Conservation (phyloP, 1,140 invertebrate species). For the Cyphomyrmex costatus region DNA sequence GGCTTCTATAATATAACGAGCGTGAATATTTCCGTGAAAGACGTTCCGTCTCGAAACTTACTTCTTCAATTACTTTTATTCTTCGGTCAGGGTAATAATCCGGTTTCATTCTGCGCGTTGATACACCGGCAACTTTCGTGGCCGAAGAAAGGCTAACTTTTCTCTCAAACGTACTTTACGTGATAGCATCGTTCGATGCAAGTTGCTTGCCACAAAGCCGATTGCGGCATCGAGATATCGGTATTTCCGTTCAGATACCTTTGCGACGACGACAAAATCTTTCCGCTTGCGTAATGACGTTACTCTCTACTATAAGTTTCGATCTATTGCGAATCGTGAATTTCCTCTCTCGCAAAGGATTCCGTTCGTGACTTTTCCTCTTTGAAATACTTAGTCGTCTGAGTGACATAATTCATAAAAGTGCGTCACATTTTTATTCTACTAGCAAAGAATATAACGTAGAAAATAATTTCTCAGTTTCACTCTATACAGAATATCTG, state of each 20-base stretch:
- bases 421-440: slow-evolving; percentile 10
- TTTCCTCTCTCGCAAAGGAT: background rate
- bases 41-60: slow-evolving; percentile 11
- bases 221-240: slow-evolving; percentile 43
- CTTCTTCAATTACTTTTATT: slow-evolving; percentile 49
- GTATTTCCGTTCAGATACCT: slow-evolving; percentile 43
- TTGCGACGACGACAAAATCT: slow-evolving; percentile 49
- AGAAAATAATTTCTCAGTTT: slow-evolving; percentile 13
- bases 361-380: background rate
- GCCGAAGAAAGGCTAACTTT: slow-evolving; percentile 18
- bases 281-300: slow-evolving; percentile 48
- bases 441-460: background rate
- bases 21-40: slow-evolving; percentile 21
- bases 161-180: slow-evolving; percentile 31
- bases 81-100: slow-evolving; percentile 40
- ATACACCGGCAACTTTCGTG: slow-evolving; percentile 20
- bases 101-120: slow-evolving; percentile 26
- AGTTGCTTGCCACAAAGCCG: slow-evolving; percentile 50
- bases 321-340: background rate
- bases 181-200: slow-evolving; percentile 33
- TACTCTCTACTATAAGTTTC: slow-evolving; percentile 24
- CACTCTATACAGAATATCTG: no score
- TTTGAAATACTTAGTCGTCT: background rate
- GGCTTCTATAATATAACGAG: background rate
- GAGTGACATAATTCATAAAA: background rate